phyloP scores from a whole-genome alignment of 2,797 vertebrate species.

The Coregonus suidteri region DNA sequence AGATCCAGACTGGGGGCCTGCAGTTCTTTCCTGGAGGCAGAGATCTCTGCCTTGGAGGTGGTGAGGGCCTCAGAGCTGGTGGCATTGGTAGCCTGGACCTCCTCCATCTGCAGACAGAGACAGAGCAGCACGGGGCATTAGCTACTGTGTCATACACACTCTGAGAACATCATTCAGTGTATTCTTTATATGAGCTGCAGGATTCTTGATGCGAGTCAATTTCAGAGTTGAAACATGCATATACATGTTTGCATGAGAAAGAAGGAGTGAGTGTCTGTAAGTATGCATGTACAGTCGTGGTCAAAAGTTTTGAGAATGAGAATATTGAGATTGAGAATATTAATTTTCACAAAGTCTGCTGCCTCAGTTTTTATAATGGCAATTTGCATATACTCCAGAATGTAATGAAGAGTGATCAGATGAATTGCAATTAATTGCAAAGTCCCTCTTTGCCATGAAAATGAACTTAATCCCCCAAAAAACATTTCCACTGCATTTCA shows the following conservation, averaged over 20 bases:
- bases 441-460: no score
- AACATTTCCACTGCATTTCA: no score
- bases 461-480: no score
- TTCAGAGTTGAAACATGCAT: neutral
- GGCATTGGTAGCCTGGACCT: conserved; percentile 42
- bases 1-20: conserved; percentile 46
- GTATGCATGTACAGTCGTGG: neutral
- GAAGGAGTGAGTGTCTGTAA: neutral
- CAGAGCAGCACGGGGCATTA: neutral
- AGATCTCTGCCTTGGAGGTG: conserved; percentile 40
- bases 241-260: neutral
- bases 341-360: no score
- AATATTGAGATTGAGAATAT: no score
- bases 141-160: neutral
- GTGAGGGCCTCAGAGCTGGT: conserved; percentile 49
- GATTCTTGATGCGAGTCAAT: neutral
- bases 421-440: no score
- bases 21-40: conserved; percentile 33
- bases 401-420: no score
- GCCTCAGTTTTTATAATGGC: no score
- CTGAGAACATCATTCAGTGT: neutral
- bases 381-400: no score
- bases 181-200: neutral
- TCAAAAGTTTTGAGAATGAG: no score
- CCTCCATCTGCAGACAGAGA: conserved; percentile 42